These are phyloP conservation scores for Redunca redunca DNA, from an alignment of 2,113 vertebrate genomes.

Conservation along the genomic window DNA sequence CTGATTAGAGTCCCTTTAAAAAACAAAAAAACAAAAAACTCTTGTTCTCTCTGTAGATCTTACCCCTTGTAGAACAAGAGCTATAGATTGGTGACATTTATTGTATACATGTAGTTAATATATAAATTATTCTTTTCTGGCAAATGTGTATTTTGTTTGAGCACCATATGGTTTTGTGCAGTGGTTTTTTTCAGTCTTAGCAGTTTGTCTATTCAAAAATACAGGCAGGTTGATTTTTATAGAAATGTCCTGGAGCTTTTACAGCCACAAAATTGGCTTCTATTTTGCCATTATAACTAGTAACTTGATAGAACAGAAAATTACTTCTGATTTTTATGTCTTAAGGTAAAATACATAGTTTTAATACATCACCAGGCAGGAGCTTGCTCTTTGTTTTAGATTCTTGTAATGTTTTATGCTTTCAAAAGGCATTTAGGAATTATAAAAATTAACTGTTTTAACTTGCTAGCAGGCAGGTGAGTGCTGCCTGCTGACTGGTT, in stretches of 20 bases:
- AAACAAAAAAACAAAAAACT: neutral
- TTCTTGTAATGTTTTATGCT: constrained; percentile 26
- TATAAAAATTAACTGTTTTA: constrained; percentile 56
- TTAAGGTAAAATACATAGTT: constrained; percentile 49
- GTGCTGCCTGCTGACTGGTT: constrained; percentile 27
- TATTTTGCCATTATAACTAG: constrained; percentile 56
- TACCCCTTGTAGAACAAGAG: neutral
- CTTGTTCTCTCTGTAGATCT: neutral
- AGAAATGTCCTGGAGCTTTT: constrained; percentile 49
- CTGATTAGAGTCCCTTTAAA: neutral
- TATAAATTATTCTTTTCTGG: neutral
- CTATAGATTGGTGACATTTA: neutral
- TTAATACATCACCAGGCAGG: constrained; percentile 36
- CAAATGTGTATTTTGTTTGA: constrained; percentile 29
- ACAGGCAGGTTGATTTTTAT: constrained; percentile 37
- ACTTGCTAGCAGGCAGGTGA: constrained; percentile 23
- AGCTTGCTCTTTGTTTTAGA: constrained; percentile 42
- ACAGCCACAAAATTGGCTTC: constrained; percentile 33
- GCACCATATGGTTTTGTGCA: constrained; percentile 29
- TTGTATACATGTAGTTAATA: neutral
- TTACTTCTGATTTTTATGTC: constrained; percentile 56
- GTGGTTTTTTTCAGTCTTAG: neutral
- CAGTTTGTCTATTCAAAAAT: constrained; percentile 45
- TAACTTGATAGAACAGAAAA: constrained; percentile 54
- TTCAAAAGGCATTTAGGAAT: constrained; percentile 36